Evolutionary conservation across 1,140 invertebrate species (phyloP), one percentile per base, ranked within the genome.

Genomic region (Archegozetes longisetosus): DNA sequence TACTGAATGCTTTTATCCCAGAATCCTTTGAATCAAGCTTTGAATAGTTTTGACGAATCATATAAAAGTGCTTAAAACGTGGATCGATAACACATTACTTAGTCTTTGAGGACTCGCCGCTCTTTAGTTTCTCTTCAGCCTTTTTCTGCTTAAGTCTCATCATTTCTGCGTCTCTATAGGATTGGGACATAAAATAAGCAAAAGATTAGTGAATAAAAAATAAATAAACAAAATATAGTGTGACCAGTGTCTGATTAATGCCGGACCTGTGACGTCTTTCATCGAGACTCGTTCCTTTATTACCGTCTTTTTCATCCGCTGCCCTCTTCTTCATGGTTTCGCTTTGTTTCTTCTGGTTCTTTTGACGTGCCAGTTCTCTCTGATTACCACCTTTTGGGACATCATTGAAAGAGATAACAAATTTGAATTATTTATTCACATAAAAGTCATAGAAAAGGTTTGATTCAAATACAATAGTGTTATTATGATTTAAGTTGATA

Each of bases 321-420:
- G 69, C 78, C 72, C 83, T 82, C 62, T 78, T 81, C 71, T 83
- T 85, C 52, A 73, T 71, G 53, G 69, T 58, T 68, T 88, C 85
- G 61, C 78, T 74, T 66, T 79, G 79, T 69, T 88, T 88, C 70
- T 88, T 88, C 68, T 80, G 78, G 70, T 83, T 83, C 71, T 88
- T 89, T 62, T 79, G 79, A 57, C 87, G 77, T 61, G 86, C 86
- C 67, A 88, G 77, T 71, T 90, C 87, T 70, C 87, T 77, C 74
- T 89, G 86, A 71, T 90, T 90, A 66, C 87, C 87, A 68, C 77
- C 75, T 76, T 50, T 48, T 24, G 4, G n/a, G 50, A 6, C 32
- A n/a, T n/a, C n/a, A n/a, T n/a, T n/a, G n/a, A n/a, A n/a, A n/a
- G n/a, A n/a, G n/a, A n/a, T n/a, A n/a, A n/a, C n/a, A n/a, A n/a